Evolutionary conservation across 1,140 invertebrate genomes (phyloP).

Genomic region (Pteromalus puparum): DNA sequence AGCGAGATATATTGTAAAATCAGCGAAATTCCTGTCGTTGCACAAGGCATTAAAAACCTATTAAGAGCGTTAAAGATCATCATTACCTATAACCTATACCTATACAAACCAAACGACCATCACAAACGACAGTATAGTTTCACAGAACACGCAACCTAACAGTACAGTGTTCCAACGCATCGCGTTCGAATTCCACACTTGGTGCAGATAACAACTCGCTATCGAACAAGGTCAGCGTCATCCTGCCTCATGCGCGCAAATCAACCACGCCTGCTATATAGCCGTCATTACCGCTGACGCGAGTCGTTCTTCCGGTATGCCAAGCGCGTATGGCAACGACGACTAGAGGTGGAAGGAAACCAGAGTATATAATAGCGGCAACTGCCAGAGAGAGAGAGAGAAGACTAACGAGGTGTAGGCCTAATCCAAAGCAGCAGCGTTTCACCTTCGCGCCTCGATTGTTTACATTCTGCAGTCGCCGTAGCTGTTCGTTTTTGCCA

Average conservation of each 20-base stretch:
- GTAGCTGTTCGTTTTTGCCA: neutral
- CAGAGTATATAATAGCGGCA: neutral
- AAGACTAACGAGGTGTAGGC: neutral
- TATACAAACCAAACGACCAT: too few species aligned
- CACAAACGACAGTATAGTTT: too few species aligned
- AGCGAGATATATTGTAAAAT: too few species aligned
- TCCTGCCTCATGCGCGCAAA: neutral
- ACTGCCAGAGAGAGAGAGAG: neutral
- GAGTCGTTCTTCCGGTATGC: too few species aligned
- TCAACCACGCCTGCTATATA: too few species aligned
- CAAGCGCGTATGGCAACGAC: too few species aligned
- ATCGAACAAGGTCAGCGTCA: neutral
- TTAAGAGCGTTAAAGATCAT: neutral
- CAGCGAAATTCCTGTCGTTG: too few species aligned
- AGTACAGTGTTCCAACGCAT: neutral
- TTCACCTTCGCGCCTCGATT: neutral
- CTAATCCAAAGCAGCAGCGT: neutral
- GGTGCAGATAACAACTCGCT: neutral
- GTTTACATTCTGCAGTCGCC: slow-evolving; percentile 8
- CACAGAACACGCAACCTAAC: neutral
- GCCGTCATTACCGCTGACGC: neutral
- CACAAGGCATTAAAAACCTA: neutral
- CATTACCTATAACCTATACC: too few species aligned
- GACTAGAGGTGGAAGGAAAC: neutral
- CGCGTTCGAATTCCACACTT: neutral